Conservation (phyloP, 2,888 invertebrate species). For the Hylaea fasciaria region DNA sequence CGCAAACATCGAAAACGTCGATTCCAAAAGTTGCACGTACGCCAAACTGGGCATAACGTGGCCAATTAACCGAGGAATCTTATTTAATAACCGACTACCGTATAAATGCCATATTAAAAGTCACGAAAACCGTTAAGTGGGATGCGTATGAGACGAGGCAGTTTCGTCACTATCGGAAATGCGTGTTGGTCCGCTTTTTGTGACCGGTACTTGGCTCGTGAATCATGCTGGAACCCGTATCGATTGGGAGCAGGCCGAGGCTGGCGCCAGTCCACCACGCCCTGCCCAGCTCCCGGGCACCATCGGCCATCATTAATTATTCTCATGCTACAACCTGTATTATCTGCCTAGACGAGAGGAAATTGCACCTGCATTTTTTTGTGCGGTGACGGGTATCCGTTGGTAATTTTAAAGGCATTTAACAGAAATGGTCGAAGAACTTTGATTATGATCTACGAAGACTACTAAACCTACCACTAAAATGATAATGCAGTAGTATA, state of each 20-base stretch:
- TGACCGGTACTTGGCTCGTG: conserved; percentile 59
- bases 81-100: conserved; percentile 78
- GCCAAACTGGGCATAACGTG: conserved; percentile 64
- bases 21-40: conserved; percentile 62
- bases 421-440: conserved; percentile 8
- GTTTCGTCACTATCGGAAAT: conserved; percentile 75
- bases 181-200: conserved; percentile 67
- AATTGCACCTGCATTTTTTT: conserved; percentile 62
- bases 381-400: conserved; percentile 12
- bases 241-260: conserved; percentile 56
- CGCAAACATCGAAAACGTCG: conserved; percentile 61
- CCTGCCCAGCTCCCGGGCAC: conserved; percentile 64
- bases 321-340: conserved; percentile 65
- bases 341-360: conserved; percentile 57
- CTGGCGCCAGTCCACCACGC: conserved; percentile 78
- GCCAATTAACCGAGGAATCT: conserved; percentile 74
- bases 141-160: conserved; percentile 67
- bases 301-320: conserved; percentile 71
- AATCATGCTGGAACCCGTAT: conserved; percentile 60
- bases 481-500: too few relatives aligned
- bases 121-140: conserved; percentile 75
- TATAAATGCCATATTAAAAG: conserved; percentile 76
- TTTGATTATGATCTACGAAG: conserved; percentile 12
- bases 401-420: conserved; percentile 24
- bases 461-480: background rate